Percentiles rank a stretch among this genome's conserved stretches.
Conservation (phyloP, 2,888 invertebrate species). For the Limnephilus rhombicus region DNA sequence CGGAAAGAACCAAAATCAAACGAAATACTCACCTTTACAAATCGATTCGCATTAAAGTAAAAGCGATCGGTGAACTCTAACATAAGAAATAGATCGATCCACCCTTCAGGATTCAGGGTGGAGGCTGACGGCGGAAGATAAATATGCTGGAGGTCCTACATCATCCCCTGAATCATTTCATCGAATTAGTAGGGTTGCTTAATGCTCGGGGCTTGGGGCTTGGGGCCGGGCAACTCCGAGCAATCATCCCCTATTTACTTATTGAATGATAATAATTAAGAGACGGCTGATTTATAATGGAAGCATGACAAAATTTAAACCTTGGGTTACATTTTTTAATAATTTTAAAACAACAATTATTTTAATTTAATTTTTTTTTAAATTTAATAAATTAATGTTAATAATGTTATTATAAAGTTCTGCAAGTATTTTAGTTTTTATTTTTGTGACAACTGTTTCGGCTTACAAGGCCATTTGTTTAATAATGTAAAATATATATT, state of each 20-base stretch:
- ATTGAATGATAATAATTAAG: background rate
- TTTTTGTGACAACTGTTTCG: no score
- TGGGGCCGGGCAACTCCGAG: no score
- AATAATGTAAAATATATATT: no score
- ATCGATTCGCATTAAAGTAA: constrained; percentile 22
- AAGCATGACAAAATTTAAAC: no score
- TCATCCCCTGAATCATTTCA: constrained; percentile 30
- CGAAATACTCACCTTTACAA: constrained; percentile 3
- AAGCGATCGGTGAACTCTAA: constrained; percentile 24
- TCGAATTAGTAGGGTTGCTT: constrained; percentile 28
- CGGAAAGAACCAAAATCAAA: constrained; percentile 1
- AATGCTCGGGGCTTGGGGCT: background rate
- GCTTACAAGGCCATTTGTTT: no score
- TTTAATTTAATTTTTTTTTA: no score
- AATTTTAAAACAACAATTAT: no score
- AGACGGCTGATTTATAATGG: background rate
- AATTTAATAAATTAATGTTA: no score
- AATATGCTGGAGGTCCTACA: constrained; percentile 28
- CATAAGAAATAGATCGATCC: constrained; percentile 28
- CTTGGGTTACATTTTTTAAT: no score
- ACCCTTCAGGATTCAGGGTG: background rate
- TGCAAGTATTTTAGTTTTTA: no score
- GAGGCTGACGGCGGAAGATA: background rate
- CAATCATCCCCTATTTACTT: background rate
- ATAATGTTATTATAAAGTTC: no score